phyloP scores from a whole-genome alignment of 1,140 invertebrate species.

The Trichoplusia ni region DNA sequence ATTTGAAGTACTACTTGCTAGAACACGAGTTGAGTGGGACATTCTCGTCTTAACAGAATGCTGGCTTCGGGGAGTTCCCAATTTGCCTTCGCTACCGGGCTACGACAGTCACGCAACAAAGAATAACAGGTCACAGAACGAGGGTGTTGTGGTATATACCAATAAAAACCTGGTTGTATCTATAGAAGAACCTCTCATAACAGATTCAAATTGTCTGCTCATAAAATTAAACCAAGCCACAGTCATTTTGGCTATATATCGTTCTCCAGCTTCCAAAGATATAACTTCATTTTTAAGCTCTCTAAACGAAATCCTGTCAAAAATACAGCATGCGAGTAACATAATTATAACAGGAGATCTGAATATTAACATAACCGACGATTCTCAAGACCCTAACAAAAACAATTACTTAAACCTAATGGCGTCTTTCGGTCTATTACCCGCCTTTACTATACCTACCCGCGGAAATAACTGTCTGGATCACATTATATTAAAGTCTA shows the following conservation, averaged over 20 bases:
- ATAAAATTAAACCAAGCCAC: background rate
- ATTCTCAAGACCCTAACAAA: background rate
- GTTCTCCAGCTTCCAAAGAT: background rate
- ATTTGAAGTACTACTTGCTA: background rate
- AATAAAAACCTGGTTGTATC: background rate
- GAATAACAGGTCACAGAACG: background rate
- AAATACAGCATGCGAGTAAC: background rate
- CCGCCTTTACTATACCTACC: background rate
- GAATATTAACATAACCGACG: background rate
- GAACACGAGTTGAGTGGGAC: background rate
- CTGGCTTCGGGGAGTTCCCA: background rate
- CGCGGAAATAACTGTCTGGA: background rate
- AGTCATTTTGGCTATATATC: background rate
- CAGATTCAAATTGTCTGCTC: background rate
- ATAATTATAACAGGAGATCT: background rate
- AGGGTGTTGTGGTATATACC: background rate
- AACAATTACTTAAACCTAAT: background rate
- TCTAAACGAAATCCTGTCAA: background rate
- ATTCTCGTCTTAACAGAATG: background rate
- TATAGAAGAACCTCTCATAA: background rate
- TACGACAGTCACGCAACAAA: background rate
- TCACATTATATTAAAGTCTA: background rate
- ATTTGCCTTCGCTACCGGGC: background rate
- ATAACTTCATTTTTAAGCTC: background rate
- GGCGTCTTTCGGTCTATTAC: background rate